Base-by-base conservation (phyloP, 1,140 invertebrate genomes). In the Zaprionus tsacasi region DNA sequence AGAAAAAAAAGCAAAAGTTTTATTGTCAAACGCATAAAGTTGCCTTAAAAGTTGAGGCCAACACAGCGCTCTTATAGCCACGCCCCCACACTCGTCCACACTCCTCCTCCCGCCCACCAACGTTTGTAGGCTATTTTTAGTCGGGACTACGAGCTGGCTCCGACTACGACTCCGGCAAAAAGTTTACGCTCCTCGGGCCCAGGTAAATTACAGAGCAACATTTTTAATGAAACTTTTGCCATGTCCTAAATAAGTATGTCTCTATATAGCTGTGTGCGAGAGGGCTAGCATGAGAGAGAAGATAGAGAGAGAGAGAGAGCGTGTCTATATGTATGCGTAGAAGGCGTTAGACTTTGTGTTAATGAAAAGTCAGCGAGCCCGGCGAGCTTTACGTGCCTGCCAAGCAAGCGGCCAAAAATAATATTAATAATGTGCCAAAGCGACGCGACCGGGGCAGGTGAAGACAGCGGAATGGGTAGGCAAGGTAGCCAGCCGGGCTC, bases 151-250 rank as follows among this genome's bases (percentile, higher is more conserved):
- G 27, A 35, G 21, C 63, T 6, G 33, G 63, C 13, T n/a, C 6
- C n/a, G 33, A 59, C 40, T 38, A 27, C 33, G 30, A 63, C 63
- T 54, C 50, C 61, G 66, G 68, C 36, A 76, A 76, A 45, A 76
- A 76, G 36, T 71, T 76, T 71, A 17, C 48, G 54, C 57, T 67
- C 40, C 50, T 61, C 56, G 59, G 45, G 15, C 73, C 69, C 57
- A 55, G 67, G 63, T 83, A 88, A 88, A 88, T 89, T 89, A 89
- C 85, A 83, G 85, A 89, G 85, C 83, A 88, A 83, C 83, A 88
- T 74, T 88, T 86, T 87, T 89, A 88, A 88, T 88, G 85, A 83
- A 89, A 89, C 83, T 89, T 88, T 88, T 70, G 52, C 54, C 13
- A 33, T 55, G 52, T 55, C 55, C 66, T 60, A 68, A 68, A 60